Base-by-base conservation (phyloP, 2,888 invertebrate genomes). In the Helobdella robusta region DNA sequence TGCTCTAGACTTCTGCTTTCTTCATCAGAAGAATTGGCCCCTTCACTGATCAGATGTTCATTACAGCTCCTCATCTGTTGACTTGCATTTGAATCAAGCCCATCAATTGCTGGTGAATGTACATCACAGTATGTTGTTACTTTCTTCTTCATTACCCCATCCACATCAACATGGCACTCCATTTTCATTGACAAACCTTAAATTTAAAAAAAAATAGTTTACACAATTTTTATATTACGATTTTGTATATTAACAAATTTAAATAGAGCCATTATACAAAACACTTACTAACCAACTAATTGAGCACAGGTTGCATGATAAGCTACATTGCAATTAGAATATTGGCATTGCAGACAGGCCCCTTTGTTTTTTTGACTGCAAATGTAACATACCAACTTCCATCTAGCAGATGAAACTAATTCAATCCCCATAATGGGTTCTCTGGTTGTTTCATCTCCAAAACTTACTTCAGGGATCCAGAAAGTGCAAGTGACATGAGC, bases 271-370 rank as follows among this genome's bases (percentile, higher is more conserved):
- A 15, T 23, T 8, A 20, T 2, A 20, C n/a, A n/a, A 25, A 6
- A 1, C 23, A 23, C 6, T 6, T n/a, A 36, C 52, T 18, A 56
- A 36, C 56, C 56, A 30, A 94, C 93, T 68, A 80, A 91, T 78
- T 95, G 95, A 0, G 97, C 97, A 80, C 98, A 98, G 0, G 98
- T 98, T 1, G 98, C 98, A 79, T 98, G 98, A 81, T 98, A 98
- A 0, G 97, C 95, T 6, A 91, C 89, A 77, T 94, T 95, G 78
- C 95, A 95, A 79, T 89, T 93, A 73, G 87, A 88, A 75, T 92
- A 89, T 80, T 95, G 93, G 78, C 97, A 98, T 80, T 97, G 97
- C 70, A 98, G 95, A 76, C 97, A 97, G 0, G 97, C 95, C 2
- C 97, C 97, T 0, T 88, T 88, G 40, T 77, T 76, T 40, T 76